Conservation (phyloP, 1,140 invertebrate genomes). For the Caenorhabditis latens region DNA sequence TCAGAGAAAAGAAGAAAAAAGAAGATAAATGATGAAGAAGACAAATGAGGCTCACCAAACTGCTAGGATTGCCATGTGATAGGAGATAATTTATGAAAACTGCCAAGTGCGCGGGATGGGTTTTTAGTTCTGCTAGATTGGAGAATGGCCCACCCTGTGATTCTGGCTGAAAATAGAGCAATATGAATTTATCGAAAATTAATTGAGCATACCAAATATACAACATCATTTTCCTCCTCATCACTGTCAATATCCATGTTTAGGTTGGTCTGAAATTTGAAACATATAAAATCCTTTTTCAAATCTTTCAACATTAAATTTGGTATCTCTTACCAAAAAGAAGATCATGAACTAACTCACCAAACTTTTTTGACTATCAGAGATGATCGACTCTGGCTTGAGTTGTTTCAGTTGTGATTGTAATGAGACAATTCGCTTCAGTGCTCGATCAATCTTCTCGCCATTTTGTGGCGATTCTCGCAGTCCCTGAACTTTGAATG, state of each 20-base stretch:
- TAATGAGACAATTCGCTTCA: constrained; percentile 66
- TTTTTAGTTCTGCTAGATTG: constrained; percentile 73
- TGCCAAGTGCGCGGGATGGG: constrained; percentile 86
- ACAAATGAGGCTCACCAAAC: constrained; percentile 74
- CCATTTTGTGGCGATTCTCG: constrained; percentile 55
- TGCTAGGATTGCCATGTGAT: constrained; percentile 85
- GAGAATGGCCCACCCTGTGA: constrained; percentile 64
- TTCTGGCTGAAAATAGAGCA: constrained; percentile 68
- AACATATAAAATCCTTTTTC: no score
- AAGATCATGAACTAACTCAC: not conserved
- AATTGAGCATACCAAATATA: constrained; percentile 12
- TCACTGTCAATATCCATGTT: constrained; percentile 62
- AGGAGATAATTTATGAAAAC: constrained; percentile 91
- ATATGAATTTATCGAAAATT: not conserved
- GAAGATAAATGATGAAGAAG: not conserved
- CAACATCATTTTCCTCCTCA: constrained; percentile 64
- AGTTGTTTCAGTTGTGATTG: constrained; percentile 65
- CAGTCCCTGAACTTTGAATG: constrained; percentile 58
- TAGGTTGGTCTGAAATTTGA: constrained; percentile 17
- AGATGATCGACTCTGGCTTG: constrained; percentile 42
- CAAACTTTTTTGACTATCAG: constrained; percentile 39
- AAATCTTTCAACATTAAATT: no score
- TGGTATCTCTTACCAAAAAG: not conserved
- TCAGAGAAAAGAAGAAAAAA: not conserved
- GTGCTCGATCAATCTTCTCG: constrained; percentile 64